Conservation (phyloP, 2,113 vertebrate species). For the Saimiri boliviensis region DNA sequence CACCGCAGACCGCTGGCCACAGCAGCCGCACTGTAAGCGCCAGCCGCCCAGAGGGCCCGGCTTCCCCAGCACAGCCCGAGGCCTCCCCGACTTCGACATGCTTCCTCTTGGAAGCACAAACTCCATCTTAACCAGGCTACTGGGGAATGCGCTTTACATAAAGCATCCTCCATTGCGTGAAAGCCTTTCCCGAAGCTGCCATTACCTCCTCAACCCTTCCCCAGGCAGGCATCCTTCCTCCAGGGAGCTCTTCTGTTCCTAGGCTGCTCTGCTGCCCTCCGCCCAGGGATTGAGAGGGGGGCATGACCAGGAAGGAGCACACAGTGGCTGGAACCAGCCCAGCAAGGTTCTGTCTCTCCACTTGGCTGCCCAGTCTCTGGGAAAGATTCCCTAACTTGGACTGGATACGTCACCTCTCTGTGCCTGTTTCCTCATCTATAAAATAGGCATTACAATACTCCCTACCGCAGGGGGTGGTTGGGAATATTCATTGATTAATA, state of each 20-base stretch:
- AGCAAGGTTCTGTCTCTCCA: background rate
- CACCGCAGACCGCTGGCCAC: background rate
- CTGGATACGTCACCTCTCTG: background rate
- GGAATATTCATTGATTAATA: accelerated
- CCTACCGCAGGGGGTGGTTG: background rate
- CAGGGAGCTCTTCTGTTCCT: background rate
- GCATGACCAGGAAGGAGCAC: accelerated
- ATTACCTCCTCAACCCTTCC: background rate
- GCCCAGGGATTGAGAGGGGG: background rate
- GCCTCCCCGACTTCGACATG: accelerated
- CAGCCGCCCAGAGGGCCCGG: background rate
- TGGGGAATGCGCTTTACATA: background rate
- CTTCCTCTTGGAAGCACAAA: background rate
- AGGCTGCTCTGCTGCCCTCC: background rate
- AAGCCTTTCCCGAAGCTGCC: background rate
- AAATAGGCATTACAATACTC: background rate
- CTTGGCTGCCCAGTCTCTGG: background rate
- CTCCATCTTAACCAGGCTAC: background rate
- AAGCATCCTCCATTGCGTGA: too few species aligned
- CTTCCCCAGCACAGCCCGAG: too few species aligned
- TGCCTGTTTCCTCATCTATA: background rate
- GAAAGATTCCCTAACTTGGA: background rate
- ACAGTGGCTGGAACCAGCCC: background rate
- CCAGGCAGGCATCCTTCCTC: background rate
- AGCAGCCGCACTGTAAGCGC: background rate